These are phyloP conservation scores for Gallinago paraguaiae DNA, from an alignment of 2,113 vertebrate genomes.

Conservation along the genomic window DNA sequence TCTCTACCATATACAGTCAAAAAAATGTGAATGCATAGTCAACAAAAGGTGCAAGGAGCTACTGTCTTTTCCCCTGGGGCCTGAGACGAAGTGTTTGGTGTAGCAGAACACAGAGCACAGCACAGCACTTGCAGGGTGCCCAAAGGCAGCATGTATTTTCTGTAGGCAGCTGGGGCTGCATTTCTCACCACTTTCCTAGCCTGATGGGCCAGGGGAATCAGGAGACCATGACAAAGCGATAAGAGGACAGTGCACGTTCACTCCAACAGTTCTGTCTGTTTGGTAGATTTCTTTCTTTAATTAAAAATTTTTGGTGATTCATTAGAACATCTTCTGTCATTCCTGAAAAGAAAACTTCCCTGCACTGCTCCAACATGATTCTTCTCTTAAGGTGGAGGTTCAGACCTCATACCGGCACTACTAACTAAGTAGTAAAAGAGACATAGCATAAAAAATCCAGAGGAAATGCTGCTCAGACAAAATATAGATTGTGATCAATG, in stretches of 20 bases:
- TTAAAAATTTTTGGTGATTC: not conserved
- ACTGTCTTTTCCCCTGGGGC: not conserved
- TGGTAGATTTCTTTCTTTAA: not conserved
- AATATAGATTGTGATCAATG: not conserved
- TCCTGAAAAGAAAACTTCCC: not conserved
- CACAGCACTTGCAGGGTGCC: accelerated
- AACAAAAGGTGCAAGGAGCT: not conserved
- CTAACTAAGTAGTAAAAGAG: not conserved
- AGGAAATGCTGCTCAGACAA: not conserved
- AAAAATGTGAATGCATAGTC: not conserved
- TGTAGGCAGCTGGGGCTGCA: accelerated
- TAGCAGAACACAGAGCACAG: not conserved
- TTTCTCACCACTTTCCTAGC: not conserved
- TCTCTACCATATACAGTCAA: not conserved
- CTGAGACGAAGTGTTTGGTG: accelerated
- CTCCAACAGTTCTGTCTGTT: not conserved
- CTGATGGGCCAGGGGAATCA: too few species aligned
- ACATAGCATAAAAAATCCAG: not conserved
- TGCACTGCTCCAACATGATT: not conserved
- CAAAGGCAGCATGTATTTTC: accelerated
- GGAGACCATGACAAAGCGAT: not conserved
- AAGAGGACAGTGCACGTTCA: not conserved
- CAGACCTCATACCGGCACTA: not conserved
- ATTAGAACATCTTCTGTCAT: not conserved
- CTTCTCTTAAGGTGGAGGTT: not conserved